Conservation (phyloP, 2,888 invertebrate genomes). For the Conus canariensis region DNA sequence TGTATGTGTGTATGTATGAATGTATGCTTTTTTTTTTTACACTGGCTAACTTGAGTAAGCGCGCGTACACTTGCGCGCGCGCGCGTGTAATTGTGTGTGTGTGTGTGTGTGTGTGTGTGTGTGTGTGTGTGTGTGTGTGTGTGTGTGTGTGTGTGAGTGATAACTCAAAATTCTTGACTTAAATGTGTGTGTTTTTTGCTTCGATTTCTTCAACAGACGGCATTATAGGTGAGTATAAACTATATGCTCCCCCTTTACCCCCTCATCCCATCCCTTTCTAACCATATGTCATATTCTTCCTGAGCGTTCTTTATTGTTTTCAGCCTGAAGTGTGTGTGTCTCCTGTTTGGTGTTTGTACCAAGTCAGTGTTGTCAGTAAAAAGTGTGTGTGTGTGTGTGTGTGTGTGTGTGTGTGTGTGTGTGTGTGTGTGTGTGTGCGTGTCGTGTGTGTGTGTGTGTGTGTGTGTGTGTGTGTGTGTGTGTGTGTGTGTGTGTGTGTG, state of each 20-base stretch:
- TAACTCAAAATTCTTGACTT: not conserved
- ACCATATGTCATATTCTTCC: not conserved
- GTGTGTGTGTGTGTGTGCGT: too few species aligned
- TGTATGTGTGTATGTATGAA: not conserved
- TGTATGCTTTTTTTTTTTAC: too few species aligned
- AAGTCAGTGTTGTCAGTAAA: too few species aligned
- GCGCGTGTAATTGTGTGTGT: too few species aligned
- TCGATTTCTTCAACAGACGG: constrained; percentile 54
- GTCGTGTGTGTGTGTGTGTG: too few species aligned
- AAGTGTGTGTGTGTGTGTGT: too few species aligned
- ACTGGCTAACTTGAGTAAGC: too few species aligned
- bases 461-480: too few species aligned
- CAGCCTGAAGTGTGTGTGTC: not conserved
- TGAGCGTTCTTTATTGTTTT: not conserved
- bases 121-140: not conserved
- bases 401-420: not conserved
- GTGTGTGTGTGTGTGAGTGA: not conserved
- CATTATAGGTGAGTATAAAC: constrained; percentile 58
- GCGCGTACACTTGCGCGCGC: too few species aligned
- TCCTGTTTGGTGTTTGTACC: too few species aligned
- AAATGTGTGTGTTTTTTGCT: not conserved
- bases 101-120: too few species aligned
- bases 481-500: too few species aligned
- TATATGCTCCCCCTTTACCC: constrained; percentile 20
- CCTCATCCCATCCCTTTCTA: not conserved